phyloP scores from a whole-genome alignment of 2,888 invertebrate species.

The Slavum lentiscoides region DNA sequence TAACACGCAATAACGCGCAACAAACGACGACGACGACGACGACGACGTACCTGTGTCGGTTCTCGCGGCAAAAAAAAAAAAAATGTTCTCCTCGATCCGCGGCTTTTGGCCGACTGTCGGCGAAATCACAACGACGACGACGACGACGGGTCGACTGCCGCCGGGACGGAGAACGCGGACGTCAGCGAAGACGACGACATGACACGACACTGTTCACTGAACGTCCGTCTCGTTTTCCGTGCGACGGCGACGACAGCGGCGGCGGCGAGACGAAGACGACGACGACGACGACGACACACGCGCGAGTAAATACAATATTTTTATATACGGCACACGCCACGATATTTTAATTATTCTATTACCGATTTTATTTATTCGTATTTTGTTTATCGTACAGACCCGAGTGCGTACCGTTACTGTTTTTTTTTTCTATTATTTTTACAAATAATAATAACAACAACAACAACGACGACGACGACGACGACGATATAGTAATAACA shows the following conservation, averaged over 20 bases:
- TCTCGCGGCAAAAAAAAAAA: background rate
- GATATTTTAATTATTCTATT: too few relatives aligned
- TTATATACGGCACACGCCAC: too few relatives aligned
- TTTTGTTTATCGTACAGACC: too few relatives aligned
- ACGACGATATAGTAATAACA: background rate
- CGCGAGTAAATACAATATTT: too few relatives aligned
- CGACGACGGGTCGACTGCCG: background rate
- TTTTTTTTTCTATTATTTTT: too few relatives aligned
- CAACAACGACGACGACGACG: background rate
- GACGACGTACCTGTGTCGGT: conserved; percentile 1
- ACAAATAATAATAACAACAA: too few relatives aligned
- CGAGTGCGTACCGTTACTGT: too few relatives aligned
- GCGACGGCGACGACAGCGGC: background rate
- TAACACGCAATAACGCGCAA: conserved; percentile 20
- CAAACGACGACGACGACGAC: background rate
- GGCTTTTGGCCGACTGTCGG: too few relatives aligned
- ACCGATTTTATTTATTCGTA: too few relatives aligned
- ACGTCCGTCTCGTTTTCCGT: background rate
- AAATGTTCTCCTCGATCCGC: too few relatives aligned
- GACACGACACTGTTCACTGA: background rate
- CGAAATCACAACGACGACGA: background rate
- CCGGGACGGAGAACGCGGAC: background rate
- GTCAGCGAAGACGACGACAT: background rate
- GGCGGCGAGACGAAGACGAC: too few relatives aligned
- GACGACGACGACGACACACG: too few relatives aligned